phyloP scores from a whole-genome alignment of 2,888 invertebrate genomes.

The Plagiodera versicolora region DNA sequence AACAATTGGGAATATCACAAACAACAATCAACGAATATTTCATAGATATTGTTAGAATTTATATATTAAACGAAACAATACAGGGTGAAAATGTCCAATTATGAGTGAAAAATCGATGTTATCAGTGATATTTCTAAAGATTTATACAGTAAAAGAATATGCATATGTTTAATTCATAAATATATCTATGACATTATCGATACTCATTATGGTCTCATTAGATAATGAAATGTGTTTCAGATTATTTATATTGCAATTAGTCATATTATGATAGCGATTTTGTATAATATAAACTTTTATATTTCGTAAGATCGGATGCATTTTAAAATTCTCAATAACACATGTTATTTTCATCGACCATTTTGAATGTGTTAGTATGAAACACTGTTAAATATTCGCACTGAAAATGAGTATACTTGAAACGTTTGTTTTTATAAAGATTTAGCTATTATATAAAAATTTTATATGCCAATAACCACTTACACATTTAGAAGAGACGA shows the following conservation, averaged over 20 bases:
- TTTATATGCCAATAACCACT: constrained; percentile 35
- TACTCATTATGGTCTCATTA: too few species aligned
- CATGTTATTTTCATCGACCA: constrained; percentile 35
- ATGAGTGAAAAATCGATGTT: too few species aligned
- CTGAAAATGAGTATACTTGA: constrained; percentile 39
- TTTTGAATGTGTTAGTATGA: constrained; percentile 40
- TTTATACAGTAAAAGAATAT: too few species aligned
- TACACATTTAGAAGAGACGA: constrained; percentile 30
- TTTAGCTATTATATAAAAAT: constrained; percentile 39
- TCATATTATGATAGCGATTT: background rate
- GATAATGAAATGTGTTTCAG: too few species aligned
- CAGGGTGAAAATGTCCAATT: too few species aligned
- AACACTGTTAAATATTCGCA: constrained; percentile 49
- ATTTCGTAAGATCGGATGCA: constrained; percentile 15
- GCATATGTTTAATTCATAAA: too few species aligned
- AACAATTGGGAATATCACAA: too few species aligned
- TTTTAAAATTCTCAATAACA: background rate
- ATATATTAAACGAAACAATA: too few species aligned
- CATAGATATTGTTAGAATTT: too few species aligned
- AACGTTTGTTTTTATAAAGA: constrained; percentile 45
- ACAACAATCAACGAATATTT: too few species aligned
- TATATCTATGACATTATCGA: too few species aligned
- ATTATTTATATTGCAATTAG: background rate
- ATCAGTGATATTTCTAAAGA: too few species aligned
- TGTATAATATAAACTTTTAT: background rate